Percentiles rank a stretch among this genome's conserved stretches.
Evolutionary conservation across 2,797 vertebrate species (phyloP).

Genomic region (Sebastes miniatus): DNA sequence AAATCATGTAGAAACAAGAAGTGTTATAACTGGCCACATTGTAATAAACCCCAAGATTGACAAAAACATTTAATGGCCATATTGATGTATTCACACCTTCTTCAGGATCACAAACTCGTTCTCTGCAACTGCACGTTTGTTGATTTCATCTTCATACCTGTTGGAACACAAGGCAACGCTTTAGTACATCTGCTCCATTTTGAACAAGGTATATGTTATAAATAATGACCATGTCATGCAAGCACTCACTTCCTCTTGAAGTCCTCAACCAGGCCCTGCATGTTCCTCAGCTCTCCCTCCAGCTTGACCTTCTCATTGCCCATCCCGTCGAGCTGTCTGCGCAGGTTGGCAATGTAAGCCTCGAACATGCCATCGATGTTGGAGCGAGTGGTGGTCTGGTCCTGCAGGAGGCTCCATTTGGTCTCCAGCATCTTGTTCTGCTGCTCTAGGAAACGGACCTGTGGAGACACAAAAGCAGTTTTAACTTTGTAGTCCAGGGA

Average conservation of each 20-base stretch:
- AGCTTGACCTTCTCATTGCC: conserved; percentile 84
- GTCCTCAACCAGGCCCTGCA: conserved; percentile 86
- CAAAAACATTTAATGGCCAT: background rate
- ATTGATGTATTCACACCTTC: conserved; percentile 82
- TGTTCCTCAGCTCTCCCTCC: conserved; percentile 85
- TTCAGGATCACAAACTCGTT: conserved; percentile 97
- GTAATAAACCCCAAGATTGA: too few species aligned
- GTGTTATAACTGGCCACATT: background rate
- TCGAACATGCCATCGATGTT: conserved; percentile 83
- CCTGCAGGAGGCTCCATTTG: conserved; percentile 87
- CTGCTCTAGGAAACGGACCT: conserved; percentile 88
- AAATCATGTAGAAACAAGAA: background rate
- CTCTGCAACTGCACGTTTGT: conserved; percentile 89
- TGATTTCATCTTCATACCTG: conserved; percentile 97
- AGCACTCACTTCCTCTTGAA: conserved; percentile 83
- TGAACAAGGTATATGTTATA: background rate
- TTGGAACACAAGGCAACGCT: background rate
- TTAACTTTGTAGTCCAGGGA: background rate
- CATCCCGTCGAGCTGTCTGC: conserved; percentile 85
- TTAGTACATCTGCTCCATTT: background rate
- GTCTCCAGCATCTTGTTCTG: conserved; percentile 90
- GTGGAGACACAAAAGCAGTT: conserved; percentile 66
- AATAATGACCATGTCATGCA: background rate
- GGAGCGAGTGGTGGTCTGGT: conserved; percentile 83
- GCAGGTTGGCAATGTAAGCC: conserved; percentile 82